These are phyloP conservation scores for Rhyacophila evoluta DNA, from an alignment of 2,888 invertebrate genomes.

Conservation along the genomic window DNA sequence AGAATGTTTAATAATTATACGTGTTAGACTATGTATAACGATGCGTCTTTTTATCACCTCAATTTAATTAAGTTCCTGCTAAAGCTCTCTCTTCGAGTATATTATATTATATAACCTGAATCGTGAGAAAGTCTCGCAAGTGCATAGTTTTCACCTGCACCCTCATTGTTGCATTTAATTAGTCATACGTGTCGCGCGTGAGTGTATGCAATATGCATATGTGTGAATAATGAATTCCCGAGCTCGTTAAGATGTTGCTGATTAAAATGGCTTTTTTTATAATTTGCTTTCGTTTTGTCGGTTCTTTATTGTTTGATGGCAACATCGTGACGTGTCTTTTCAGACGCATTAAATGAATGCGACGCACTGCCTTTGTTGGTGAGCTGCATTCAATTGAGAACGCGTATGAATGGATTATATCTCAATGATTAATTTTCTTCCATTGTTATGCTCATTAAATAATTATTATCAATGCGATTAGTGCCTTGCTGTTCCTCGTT, in stretches of 20 bases:
- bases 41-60: conserved; percentile 10
- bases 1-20: background rate
- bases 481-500: background rate
- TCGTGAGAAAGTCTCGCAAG: conserved; percentile 19
- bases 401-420: background rate
- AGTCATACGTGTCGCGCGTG: conserved; percentile 16
- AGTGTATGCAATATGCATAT: conserved; percentile 15
- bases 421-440: background rate
- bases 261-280: conserved; percentile 29
- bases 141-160: background rate
- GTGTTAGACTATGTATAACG: background rate
- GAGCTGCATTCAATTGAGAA: background rate
- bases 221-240: conserved; percentile 40
- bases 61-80: background rate
- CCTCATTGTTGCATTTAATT: conserved; percentile 25
- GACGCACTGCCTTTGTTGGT: background rate
- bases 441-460: background rate
- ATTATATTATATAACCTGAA: background rate
- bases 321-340: conserved; percentile 17
- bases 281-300: conserved; percentile 30
- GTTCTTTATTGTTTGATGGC: conserved; percentile 13
- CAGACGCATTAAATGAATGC: conserved; percentile 2
- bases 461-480: background rate
- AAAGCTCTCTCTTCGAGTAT: background rate
- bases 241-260: conserved; percentile 41